Evolutionary conservation across 2,888 invertebrate species (phyloP).

Genomic region (Caenorhabditis panamensis): DNA sequence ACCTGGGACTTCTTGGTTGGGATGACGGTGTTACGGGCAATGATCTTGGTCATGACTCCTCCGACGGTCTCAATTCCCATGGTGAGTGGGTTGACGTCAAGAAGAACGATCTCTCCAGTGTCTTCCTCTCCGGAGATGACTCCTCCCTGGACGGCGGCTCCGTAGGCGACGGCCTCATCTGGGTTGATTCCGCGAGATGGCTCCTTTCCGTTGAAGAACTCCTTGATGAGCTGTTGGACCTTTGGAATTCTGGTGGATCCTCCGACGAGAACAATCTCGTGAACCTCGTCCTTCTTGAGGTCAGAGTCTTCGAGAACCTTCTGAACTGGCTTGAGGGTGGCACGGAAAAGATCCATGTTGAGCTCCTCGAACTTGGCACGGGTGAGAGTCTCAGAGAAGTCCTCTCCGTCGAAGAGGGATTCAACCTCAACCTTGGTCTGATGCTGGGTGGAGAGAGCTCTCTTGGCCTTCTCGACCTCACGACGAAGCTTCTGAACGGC

Average conservation of each 20-base stretch:
- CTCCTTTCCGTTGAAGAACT: conserved; percentile 97
- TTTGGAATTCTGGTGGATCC: conserved; percentile 99
- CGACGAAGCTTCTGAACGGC: conserved; percentile 82
- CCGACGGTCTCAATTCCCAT: conserved; percentile 99
- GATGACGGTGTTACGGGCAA: conserved; percentile 97
- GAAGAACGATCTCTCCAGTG: conserved; percentile 91
- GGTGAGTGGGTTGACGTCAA: conserved; percentile 98
- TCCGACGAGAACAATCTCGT: conserved; percentile 98
- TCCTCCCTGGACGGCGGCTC: conserved; percentile 95
- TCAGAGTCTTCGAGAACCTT: conserved; percentile 95
- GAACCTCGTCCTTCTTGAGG: conserved; percentile 97
- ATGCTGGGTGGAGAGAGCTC: conserved; percentile 94
- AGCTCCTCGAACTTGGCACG: conserved; percentile 90
- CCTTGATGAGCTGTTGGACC: conserved; percentile 86
- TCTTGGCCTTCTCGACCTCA: conserved; percentile 82
- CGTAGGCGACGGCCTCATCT: conserved; percentile 98
- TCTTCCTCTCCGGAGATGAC: conserved; percentile 94
- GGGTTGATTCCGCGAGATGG: conserved; percentile 86
- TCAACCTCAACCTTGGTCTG: conserved; percentile 91
- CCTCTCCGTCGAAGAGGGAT: conserved; percentile 97
- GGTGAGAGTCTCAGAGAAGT: conserved; percentile 97
- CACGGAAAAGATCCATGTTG: conserved; percentile 85
- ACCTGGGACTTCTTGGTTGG: conserved; percentile 99
- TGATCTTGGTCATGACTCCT: conserved; percentile 99
- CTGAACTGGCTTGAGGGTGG: conserved; percentile 94